phyloP scores from a whole-genome alignment of 2,113 vertebrate species.

The Galbula dea region DNA sequence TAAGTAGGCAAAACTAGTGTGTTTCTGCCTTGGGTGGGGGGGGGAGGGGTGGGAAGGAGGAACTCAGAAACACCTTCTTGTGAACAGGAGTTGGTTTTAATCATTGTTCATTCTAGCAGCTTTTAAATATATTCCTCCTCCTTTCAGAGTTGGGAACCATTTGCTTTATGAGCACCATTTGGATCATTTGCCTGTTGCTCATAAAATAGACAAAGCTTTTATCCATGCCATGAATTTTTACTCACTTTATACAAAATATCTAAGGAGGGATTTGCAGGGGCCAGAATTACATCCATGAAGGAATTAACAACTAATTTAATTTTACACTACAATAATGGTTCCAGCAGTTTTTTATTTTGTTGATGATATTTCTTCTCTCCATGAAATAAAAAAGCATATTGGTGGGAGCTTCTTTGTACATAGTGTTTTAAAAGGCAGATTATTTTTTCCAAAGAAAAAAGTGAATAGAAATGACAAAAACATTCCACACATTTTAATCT shows the following conservation, averaged over 20 bases:
- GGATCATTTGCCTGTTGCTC: conserved; percentile 54
- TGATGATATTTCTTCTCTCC: conserved; percentile 13
- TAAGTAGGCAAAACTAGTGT: neutral
- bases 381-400: neutral
- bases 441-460: neutral
- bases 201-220: conserved; percentile 66
- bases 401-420: neutral
- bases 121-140: conserved; percentile 51
- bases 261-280: conserved; percentile 64
- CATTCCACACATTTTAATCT: neutral
- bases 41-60: neutral
- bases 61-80: neutral
- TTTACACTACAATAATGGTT: conserved; percentile 42
- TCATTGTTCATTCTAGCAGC: neutral
- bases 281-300: conserved; percentile 57
- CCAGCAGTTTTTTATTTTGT: conserved; percentile 46
- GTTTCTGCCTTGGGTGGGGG: neutral
- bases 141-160: conserved; percentile 42
- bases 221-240: conserved; percentile 62
- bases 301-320: conserved; percentile 64
- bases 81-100: neutral
- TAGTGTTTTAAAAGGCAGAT: neutral
- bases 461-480: neutral
- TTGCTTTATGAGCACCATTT: conserved; percentile 60
- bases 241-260: conserved; percentile 66